A percentile compares a stretch with the other conserved stretches of the same genome.
Evolutionary conservation across 2,888 invertebrate species (phyloP).

Genomic region (Eupithecia vulgata): DNA sequence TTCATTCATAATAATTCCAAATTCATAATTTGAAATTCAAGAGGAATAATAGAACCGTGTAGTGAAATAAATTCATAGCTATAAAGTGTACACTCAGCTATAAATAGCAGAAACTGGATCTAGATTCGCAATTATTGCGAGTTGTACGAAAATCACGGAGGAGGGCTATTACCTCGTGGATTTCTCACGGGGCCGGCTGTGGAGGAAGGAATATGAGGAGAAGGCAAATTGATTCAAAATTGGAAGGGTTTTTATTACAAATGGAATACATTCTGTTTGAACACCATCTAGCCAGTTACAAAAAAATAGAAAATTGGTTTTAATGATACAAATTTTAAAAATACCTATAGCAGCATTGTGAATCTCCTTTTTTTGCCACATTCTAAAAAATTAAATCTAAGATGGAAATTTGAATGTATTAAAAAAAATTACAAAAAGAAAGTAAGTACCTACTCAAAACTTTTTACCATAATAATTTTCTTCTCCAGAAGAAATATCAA

Average conservation of each 20-base stretch:
- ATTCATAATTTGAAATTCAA: not conserved
- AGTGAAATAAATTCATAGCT: slow-evolving; percentile 4
- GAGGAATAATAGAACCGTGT: not conserved
- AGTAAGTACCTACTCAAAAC: no score
- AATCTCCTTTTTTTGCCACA: not conserved
- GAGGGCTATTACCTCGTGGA: slow-evolving; percentile 58
- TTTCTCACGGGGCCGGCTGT: slow-evolving; percentile 70
- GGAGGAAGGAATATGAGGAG: slow-evolving; percentile 44
- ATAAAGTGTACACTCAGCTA: slow-evolving; percentile 22
- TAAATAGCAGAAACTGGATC: slow-evolving; percentile 46
- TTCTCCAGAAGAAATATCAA: no score
- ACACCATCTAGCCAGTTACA: not conserved
- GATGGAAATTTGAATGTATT: no score
- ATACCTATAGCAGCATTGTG: no score
- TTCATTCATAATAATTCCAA: not conserved
- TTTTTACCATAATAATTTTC: no score
- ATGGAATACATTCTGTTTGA: not conserved
- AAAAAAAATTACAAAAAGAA: no score
- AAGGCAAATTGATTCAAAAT: slow-evolving; percentile 34
- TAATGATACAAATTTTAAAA: no score
- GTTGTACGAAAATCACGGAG: slow-evolving; percentile 56
- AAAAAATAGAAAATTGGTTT: not conserved
- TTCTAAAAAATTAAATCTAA: not conserved
- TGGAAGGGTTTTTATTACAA: not conserved
- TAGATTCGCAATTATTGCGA: slow-evolving; percentile 66